Conservation (phyloP, 2,797 vertebrate species). For the Acipenser oxyrinchus region DNA sequence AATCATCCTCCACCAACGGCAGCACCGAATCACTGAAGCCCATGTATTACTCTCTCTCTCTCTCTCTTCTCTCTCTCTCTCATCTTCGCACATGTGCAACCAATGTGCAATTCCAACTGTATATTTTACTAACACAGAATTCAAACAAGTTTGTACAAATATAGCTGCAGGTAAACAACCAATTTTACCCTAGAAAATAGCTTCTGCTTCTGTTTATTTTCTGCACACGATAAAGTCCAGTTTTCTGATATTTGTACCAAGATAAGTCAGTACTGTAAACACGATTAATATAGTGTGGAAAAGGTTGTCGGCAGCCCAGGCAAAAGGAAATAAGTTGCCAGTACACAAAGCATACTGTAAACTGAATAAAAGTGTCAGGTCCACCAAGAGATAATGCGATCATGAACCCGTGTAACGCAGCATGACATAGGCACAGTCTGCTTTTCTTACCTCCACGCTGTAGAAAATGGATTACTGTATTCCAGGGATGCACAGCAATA, state of each 20-base stretch:
- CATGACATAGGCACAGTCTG: conserved; percentile 79
- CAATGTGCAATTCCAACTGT: not conserved
- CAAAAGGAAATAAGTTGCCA: conserved; percentile 85
- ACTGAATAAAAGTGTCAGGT: conserved; percentile 96
- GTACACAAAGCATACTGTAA: conserved; percentile 86
- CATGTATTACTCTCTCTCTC: too few species aligned
- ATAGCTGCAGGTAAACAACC: conserved; percentile 78
- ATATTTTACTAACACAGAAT: conserved; percentile 25
- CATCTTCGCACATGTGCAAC: not conserved
- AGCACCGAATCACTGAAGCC: too few species aligned
- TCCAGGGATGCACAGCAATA: conserved; percentile 58
- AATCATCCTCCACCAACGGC: too few species aligned
- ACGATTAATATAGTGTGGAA: conserved; percentile 98
- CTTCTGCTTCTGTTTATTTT: conserved; percentile 77
- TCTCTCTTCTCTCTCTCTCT: too few species aligned
- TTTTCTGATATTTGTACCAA: conserved; percentile 89
- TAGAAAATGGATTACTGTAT: conserved; percentile 93
- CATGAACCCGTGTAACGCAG: conserved; percentile 93
- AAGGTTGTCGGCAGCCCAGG: conserved; percentile 88
- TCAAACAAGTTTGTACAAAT: conserved; percentile 52
- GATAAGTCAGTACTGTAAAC: conserved; percentile 90
- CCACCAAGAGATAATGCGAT: conserved; percentile 96
- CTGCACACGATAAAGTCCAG: conserved; percentile 68
- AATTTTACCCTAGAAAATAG: conserved; percentile 83
- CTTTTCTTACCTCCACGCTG: conserved; percentile 75